These are phyloP conservation scores for Turritopsis rubra DNA, from an alignment of 30 jellyfish, hydroid and myxozoan species.

Conservation along the genomic window DNA sequence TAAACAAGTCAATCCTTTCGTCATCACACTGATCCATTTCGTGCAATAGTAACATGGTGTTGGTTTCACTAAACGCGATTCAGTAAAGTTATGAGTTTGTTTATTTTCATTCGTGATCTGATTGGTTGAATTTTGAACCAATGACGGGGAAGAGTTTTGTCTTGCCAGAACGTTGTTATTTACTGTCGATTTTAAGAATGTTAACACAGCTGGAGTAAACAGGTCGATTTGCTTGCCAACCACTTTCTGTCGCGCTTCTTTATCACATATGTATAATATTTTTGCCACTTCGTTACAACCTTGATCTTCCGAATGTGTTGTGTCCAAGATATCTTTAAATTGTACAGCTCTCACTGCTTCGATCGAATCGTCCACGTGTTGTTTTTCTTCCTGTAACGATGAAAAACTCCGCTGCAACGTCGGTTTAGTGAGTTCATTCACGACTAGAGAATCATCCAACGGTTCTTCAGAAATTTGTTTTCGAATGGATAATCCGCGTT, in stretches of 20 bases:
- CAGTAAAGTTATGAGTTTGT: constrained; percentile 70
- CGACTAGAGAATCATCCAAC: constrained; percentile 10
- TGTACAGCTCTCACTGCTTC: constrained; percentile 20
- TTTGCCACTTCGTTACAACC: constrained; percentile 12
- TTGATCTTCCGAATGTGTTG: constrained; percentile 16
- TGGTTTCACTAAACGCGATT: constrained; percentile 70
- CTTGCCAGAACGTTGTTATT: constrained; percentile 66
- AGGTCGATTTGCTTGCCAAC: constrained; percentile 47
- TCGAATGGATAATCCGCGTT: constrained; percentile 18
- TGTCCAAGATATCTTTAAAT: background rate
- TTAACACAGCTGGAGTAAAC: constrained; percentile 57
- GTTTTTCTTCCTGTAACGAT: constrained; percentile 23
- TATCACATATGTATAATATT: constrained; percentile 27
- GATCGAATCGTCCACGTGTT: constrained; percentile 19
- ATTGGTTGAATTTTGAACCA: constrained; percentile 11
- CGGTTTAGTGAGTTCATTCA: constrained; percentile 31
- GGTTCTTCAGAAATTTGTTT: background rate
- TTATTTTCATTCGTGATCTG: constrained; percentile 25
- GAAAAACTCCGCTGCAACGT: constrained; percentile 30
- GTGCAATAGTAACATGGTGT: constrained; percentile 77
- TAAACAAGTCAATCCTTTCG: constrained; percentile 66
- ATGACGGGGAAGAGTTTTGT: constrained; percentile 38
- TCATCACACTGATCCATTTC: constrained; percentile 6
- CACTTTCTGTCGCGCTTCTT: constrained; percentile 32
- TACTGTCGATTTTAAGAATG: constrained; percentile 64